Evolutionary conservation across 2,888 invertebrate species (phyloP).

Genomic region (Hipparchia sbordonii): DNA sequence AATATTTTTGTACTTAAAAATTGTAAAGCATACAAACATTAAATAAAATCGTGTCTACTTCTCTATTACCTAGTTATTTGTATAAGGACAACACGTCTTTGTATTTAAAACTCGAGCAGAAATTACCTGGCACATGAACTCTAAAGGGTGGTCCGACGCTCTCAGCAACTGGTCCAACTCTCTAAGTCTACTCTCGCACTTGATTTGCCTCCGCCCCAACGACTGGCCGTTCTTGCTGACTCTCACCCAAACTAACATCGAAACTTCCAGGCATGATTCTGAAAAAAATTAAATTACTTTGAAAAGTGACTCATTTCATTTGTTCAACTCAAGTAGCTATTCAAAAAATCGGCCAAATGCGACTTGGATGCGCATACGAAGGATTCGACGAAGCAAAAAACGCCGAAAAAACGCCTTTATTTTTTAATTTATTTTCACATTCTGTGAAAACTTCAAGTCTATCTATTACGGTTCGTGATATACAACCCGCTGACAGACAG

Average conservation of each 20-base stretch:
- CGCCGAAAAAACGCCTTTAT: too few species aligned
- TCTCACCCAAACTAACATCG: constrained; percentile 90
- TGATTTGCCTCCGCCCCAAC: constrained; percentile 91
- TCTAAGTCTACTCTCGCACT: constrained; percentile 92
- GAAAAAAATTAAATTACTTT: constrained; percentile 29
- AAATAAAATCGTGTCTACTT: neutral
- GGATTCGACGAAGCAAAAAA: too few species aligned
- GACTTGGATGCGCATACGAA: too few species aligned
- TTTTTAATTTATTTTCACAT: too few species aligned
- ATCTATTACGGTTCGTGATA: too few species aligned
- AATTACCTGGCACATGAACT: constrained; percentile 93
- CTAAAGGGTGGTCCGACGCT: constrained; percentile 90
- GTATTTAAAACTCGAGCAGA: neutral
- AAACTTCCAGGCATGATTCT: constrained; percentile 91
- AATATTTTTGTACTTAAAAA: neutral
- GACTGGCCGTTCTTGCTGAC: constrained; percentile 92
- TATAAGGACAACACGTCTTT: neutral
- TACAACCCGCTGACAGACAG: too few species aligned
- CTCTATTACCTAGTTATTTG: neutral
- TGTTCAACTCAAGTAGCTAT: neutral
- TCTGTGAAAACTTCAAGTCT: too few species aligned
- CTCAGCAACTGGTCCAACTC: constrained; percentile 92
- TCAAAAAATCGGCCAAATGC: neutral
- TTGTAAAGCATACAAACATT: too few species aligned
- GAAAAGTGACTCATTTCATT: neutral